A percentile compares a stretch with the other conserved stretches of the same genome.
Evolutionary conservation across 2,888 invertebrate genomes (phyloP).

Genomic region (Sphaerophoria rueppellii): DNA sequence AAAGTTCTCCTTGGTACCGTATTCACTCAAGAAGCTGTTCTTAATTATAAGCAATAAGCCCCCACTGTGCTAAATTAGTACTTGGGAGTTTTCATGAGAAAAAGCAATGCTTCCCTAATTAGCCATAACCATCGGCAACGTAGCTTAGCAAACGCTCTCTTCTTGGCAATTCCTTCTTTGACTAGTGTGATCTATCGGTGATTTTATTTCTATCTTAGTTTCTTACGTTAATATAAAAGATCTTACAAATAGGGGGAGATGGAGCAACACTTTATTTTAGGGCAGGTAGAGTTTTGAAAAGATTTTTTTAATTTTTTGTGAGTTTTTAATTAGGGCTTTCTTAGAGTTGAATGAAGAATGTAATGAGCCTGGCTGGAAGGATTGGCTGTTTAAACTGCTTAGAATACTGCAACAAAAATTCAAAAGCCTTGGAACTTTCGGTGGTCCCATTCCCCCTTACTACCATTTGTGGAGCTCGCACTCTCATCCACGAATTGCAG

Average conservation of each 20-base stretch:
- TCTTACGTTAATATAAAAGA: constrained; percentile 2
- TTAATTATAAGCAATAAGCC: too few relatives aligned
- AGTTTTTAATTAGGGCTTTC: too few relatives aligned
- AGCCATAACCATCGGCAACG: constrained; percentile 40
- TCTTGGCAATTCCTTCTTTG: constrained; percentile 17
- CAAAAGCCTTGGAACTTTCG: too few relatives aligned
- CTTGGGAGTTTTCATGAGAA: constrained; percentile 14
- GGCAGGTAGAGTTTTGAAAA: not conserved
- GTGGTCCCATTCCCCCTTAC: too few relatives aligned
- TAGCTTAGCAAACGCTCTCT: constrained; percentile 34
- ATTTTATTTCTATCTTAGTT: constrained; percentile 24
- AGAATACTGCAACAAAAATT: too few relatives aligned
- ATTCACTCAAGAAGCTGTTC: too few relatives aligned
- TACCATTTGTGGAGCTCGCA: too few relatives aligned
- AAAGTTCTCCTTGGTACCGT: too few relatives aligned
- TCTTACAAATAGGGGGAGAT: not conserved
- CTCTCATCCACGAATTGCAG: constrained; percentile 41
- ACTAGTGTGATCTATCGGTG: constrained; percentile 55
- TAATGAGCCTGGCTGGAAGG: too few relatives aligned
- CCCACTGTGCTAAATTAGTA: constrained; percentile 21
- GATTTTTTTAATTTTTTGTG: not conserved
- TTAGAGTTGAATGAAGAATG: too few relatives aligned
- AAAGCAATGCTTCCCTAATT: constrained; percentile 64
- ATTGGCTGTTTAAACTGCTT: too few relatives aligned
- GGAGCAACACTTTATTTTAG: not conserved